Base-by-base conservation (phyloP, 2,888 invertebrate species). In the Parnassius smintheus region DNA sequence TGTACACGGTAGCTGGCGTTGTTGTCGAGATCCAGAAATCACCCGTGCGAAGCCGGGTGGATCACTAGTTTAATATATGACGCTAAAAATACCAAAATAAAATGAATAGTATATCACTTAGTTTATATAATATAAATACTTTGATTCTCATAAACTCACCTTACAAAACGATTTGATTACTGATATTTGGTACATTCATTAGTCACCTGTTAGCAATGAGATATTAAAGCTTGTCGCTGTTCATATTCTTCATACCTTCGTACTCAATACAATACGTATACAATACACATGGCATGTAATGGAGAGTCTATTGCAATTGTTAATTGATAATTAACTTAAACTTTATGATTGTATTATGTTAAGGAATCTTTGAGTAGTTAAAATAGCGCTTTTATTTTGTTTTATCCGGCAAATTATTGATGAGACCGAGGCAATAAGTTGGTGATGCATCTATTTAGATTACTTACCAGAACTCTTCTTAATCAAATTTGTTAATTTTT, bases 401-500 rank as follows among this genome's bases (percentile, higher is more conserved):
- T 61, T 62, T 60, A 57, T 59, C 57, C 18, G 50, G 42, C 53
- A 60, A 66, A 66, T 66, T 63, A 61, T 61, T 63, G 57, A 66
- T 66, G 63, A 66, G 52, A 48, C 52, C 22, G 25, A 53, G 45
- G 52, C 60, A 63, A 63, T 60, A 52, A 61, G 55, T 25, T 52
- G 41, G 54, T 13, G 18, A 48, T 65, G 49, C 25, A 35, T 44
- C 50, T 44, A 3, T 41, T 45, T 45, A n/a, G 41, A 45, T 51
- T 42, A 11, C 2, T 41, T 53, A 11, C 11, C 7, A 54, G 46
- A 41, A 35, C n/a, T 11, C 35, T 35, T 46, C 10, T 46, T 4
- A n/a, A 12, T 46, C 46, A 12, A 46, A 46, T 46, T 46, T 46
- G 3, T 46, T 12, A 46, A 46, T 46, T 46, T 49, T 51, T 44